These are phyloP conservation scores for Ictalurus punctatus DNA, from an alignment of 2,113 vertebrate genomes.

Conservation along the genomic window DNA sequence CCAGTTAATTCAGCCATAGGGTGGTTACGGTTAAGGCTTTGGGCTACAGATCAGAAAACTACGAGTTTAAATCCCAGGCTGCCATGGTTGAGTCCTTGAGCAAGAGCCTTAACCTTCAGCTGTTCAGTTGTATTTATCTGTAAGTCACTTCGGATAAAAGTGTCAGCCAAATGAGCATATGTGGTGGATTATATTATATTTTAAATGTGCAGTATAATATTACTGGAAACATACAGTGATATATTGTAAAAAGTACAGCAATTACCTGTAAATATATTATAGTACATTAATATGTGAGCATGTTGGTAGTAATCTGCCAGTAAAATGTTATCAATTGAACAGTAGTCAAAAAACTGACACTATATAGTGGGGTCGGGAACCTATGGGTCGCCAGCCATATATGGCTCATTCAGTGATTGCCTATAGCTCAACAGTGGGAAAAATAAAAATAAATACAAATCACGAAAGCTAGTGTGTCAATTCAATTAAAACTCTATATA, in stretches of 20 bases:
- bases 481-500: too few relatives aligned
- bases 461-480: too few relatives aligned
- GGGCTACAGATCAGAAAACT: slow-evolving; percentile 12
- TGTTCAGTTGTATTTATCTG: not conserved
- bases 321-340: not conserved
- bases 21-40: not conserved
- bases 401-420: too few relatives aligned
- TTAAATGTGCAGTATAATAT: not conserved
- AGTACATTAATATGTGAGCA: not conserved
- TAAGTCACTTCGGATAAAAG: not conserved
- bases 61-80: slow-evolving; percentile 11
- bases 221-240: not conserved
- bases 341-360: not conserved
- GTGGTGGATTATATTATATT: not conserved
- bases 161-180: not conserved
- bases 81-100: not conserved
- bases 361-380: too few relatives aligned
- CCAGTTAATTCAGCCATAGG: not conserved
- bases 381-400: too few relatives aligned
- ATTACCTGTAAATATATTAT: not conserved
- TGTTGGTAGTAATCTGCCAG: not conserved
- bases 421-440: too few relatives aligned
- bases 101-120: slow-evolving; percentile 1
- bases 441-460: too few relatives aligned
- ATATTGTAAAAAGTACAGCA: not conserved